Evolutionary conservation across 2,113 vertebrate genomes (phyloP).

Genomic region (Baryphthengus martii): DNA sequence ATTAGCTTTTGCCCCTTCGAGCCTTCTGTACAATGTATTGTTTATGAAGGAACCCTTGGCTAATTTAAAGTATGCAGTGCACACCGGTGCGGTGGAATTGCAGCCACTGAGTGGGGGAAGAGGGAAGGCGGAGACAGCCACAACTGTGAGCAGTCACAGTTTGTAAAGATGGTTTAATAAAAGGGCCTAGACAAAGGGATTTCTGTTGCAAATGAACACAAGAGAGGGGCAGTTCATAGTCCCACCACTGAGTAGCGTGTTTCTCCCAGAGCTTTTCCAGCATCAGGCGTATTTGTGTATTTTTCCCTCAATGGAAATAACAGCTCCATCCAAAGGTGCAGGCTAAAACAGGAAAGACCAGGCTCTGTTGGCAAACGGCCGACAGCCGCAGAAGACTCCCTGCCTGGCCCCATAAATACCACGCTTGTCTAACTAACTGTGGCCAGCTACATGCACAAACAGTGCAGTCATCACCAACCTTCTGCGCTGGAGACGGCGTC

Average conservation of each 20-base stretch:
- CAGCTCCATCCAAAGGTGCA: background rate
- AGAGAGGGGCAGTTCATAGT: background rate
- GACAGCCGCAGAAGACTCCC: background rate
- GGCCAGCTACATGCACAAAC: background rate
- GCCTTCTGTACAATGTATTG: background rate
- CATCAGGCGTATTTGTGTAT: background rate
- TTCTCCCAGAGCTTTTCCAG: background rate
- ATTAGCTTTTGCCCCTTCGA: background rate
- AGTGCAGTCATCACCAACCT: background rate
- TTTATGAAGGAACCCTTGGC: background rate
- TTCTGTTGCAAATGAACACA: background rate
- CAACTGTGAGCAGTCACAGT: background rate
- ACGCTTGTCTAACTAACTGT: background rate
- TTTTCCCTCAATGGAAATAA: conserved; percentile 1
- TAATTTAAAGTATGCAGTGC: background rate
- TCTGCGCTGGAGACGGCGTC: background rate
- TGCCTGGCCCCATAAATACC: background rate
- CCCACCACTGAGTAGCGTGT: background rate
- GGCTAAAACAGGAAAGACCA: conserved; percentile 10
- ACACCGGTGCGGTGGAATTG: background rate
- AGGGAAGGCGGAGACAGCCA: background rate
- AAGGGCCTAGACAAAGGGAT: background rate
- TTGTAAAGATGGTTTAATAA: background rate
- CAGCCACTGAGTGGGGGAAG: background rate
- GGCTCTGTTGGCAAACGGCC: background rate